Evolutionary conservation across 2,113 vertebrate genomes (phyloP).

Genomic region (Hemicordylus capensis): DNA sequence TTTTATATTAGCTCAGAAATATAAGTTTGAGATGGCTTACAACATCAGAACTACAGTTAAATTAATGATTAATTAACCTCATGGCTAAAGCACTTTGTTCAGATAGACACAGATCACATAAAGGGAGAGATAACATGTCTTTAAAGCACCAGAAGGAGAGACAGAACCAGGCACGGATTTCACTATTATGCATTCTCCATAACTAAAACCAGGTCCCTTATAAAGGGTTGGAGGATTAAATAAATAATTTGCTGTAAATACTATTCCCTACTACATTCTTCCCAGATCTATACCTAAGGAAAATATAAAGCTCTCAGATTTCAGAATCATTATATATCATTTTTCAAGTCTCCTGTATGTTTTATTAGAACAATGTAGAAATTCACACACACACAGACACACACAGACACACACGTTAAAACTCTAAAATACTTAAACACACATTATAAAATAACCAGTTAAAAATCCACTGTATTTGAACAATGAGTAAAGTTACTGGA

Average conservation of each 20-base stretch:
- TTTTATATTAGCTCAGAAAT: slow-evolving; percentile 18
- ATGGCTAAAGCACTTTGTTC: slow-evolving; percentile 12
- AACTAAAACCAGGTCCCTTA: not conserved
- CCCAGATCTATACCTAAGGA: not conserved
- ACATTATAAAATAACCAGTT: not conserved
- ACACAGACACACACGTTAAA: too few relatives aligned
- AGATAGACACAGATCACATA: slow-evolving; percentile 33
- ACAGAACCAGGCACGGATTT: not conserved
- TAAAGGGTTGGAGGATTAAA: not conserved
- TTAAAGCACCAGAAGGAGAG: slow-evolving; percentile 33
- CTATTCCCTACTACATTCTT: not conserved
- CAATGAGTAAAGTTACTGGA: not conserved
- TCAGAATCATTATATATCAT: not conserved
- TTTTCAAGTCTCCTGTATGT: too few relatives aligned
- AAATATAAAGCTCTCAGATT: not conserved
- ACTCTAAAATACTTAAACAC: not conserved
- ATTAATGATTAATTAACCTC: not conserved
- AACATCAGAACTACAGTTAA: not conserved
- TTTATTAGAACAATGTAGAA: not conserved
- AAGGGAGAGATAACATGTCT: slow-evolving; percentile 42
- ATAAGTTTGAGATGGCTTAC: not conserved
- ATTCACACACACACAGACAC: too few relatives aligned
- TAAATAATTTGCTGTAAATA: too few relatives aligned
- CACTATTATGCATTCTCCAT: slow-evolving; percentile 33
- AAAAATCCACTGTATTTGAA: slow-evolving; percentile 9